Evolutionary conservation across 2,888 invertebrate genomes (phyloP).

Genomic region (Nezara viridula): DNA sequence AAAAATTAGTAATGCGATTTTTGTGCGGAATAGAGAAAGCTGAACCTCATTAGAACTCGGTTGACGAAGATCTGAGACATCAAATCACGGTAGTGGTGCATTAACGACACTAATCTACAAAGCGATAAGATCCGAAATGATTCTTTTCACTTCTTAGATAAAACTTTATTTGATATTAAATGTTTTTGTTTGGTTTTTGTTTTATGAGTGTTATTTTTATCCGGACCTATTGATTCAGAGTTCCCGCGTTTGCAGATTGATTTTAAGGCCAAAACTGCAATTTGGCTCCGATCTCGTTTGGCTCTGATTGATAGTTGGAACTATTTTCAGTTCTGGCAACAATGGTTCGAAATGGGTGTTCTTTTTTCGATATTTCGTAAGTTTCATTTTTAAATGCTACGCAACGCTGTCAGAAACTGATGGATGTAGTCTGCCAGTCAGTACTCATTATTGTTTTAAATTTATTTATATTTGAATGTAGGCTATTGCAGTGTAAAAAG

Average conservation of each 20-base stretch:
- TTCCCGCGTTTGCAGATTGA: neutral
- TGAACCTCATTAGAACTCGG: too few relatives aligned
- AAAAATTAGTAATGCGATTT: too few relatives aligned
- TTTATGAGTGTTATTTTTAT: too few relatives aligned
- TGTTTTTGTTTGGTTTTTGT: too few relatives aligned
- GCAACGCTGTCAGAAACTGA: neutral
- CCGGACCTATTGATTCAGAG: neutral
- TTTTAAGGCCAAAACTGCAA: neutral
- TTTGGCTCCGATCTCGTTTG: neutral
- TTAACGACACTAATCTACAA: too few relatives aligned
- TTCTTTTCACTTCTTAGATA: too few relatives aligned
- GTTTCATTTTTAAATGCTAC: neutral
- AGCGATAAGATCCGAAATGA: too few relatives aligned
- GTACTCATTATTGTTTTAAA: neutral
- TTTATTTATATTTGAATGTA: neutral
- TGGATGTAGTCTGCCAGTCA: neutral
- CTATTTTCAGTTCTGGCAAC: constrained; percentile 26
- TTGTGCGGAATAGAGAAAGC: too few relatives aligned
- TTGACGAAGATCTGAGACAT: too few relatives aligned
- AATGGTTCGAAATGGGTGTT: neutral
- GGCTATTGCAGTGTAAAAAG: neutral
- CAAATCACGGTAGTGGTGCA: too few relatives aligned
- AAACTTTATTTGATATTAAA: too few relatives aligned
- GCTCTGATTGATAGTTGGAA: neutral
- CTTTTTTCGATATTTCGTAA: neutral